These are phyloP conservation scores for Sitta europaea DNA, from an alignment of 2,113 vertebrate species.

Conservation along the genomic window DNA sequence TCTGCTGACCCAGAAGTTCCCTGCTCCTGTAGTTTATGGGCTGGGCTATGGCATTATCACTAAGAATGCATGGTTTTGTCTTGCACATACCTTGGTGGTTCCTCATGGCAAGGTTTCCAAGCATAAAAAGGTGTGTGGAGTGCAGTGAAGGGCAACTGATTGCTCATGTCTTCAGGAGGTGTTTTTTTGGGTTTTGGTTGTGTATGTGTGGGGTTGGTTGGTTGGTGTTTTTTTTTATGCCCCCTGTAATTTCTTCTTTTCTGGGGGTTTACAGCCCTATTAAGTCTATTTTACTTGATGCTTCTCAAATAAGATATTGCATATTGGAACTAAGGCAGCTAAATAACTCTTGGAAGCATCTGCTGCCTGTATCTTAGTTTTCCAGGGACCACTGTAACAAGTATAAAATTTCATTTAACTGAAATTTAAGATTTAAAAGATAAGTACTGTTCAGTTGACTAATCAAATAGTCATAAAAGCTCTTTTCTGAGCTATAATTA, in stretches of 20 bases:
- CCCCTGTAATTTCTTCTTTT: neutral
- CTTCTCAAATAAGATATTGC: neutral
- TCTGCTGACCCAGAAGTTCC: neutral
- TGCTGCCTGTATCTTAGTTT: neutral
- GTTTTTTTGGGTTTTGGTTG: neutral
- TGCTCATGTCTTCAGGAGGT: neutral
- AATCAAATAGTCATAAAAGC: conserved; percentile 84
- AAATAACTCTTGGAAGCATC: neutral
- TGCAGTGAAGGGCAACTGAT: too few relatives aligned
- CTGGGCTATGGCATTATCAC: neutral
- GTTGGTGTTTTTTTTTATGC: neutral
- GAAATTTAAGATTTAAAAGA: conserved; percentile 65
- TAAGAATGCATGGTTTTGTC: too few relatives aligned
- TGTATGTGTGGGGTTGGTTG: neutral
- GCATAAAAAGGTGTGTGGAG: neutral
- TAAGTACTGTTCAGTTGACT: conserved; percentile 71
- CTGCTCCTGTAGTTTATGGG: neutral
- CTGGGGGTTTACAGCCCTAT: neutral
- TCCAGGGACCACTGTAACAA: neutral
- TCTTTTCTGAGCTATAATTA: conserved; percentile 79
- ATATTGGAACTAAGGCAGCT: neutral
- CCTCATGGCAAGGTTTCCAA: neutral
- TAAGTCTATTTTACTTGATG: neutral
- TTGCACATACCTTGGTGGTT: neutral
- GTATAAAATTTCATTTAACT: conserved; percentile 36